A percentile compares a stretch with the other conserved stretches of the same genome.
These are phyloP conservation scores for Dipodomys merriami DNA, from an alignment of 2,113 vertebrate genomes.

Conservation along the genomic window DNA sequence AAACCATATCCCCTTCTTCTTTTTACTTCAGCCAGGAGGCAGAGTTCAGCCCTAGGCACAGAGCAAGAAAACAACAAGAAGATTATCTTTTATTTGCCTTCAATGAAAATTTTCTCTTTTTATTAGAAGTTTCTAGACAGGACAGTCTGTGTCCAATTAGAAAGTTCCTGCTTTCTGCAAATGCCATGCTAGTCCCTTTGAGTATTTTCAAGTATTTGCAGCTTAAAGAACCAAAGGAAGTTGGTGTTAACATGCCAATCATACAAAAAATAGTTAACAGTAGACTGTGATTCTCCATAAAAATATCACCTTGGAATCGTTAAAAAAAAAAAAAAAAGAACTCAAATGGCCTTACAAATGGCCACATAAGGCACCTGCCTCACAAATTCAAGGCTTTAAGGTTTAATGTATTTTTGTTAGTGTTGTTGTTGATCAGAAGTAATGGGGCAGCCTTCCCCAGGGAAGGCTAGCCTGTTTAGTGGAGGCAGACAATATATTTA, in stretches of 20 bases:
- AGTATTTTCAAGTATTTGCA: constrained; percentile 25
- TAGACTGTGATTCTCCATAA: not conserved
- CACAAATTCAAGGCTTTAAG: too few species aligned
- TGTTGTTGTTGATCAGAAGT: too few species aligned
- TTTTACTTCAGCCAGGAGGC: not conserved
- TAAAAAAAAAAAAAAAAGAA: not conserved
- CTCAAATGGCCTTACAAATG: too few species aligned
- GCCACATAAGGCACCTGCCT: too few species aligned
- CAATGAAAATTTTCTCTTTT: not conserved
- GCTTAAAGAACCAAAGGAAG: constrained; percentile 29
- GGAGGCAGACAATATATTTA: too few species aligned
- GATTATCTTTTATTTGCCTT: constrained; percentile 9
- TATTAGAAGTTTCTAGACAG: constrained; percentile 35
- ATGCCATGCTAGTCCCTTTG: not conserved
- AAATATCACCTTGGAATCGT: not conserved
- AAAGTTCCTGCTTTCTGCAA: constrained; percentile 2
- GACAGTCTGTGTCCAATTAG: not conserved
- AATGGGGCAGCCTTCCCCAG: too few species aligned
- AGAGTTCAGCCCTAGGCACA: not conserved
- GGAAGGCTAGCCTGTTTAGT: too few species aligned
- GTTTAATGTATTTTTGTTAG: too few species aligned
- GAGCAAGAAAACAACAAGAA: not conserved
- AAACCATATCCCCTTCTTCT: too few species aligned
- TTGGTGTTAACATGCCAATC: constrained; percentile 21
- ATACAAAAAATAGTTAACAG: not conserved